Percentiles rank a stretch among this genome's conserved stretches.
These are phyloP conservation scores for Ispidina picta DNA, from an alignment of 2,797 vertebrate species.

Conservation along the genomic window DNA sequence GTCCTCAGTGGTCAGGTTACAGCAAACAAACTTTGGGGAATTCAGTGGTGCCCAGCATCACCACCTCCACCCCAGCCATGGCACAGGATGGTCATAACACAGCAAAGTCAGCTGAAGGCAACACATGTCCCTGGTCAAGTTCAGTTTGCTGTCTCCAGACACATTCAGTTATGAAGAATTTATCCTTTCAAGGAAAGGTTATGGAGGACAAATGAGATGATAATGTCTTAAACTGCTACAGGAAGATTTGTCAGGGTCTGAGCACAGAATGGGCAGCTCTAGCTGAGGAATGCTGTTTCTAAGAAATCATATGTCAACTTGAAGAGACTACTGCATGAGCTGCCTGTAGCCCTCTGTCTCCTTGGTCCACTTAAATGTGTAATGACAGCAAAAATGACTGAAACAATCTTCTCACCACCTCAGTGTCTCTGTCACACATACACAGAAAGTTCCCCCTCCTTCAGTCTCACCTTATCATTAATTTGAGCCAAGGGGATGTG, in stretches of 20 bases:
- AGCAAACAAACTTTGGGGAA: background rate
- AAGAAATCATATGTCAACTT: background rate
- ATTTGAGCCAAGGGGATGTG: background rate
- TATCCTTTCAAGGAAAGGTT: background rate
- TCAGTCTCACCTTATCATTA: background rate
- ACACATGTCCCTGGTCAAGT: fast-evolving
- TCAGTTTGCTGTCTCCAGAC: background rate
- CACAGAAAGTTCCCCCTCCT: background rate
- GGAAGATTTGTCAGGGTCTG: background rate
- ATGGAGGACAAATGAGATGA: background rate
- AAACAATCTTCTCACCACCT: fast-evolving
- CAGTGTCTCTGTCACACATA: background rate
- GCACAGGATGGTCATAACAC: too few species aligned
- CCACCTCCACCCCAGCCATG: fast-evolving
- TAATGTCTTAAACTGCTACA: background rate
- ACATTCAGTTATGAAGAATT: background rate
- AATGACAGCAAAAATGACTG: background rate
- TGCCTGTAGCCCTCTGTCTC: background rate
- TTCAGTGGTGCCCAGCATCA: fast-evolving
- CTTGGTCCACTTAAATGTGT: background rate
- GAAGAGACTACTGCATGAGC: background rate
- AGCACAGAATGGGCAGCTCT: background rate
- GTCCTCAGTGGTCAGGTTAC: fast-evolving
- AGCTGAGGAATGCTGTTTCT: background rate
- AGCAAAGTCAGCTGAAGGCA: background rate